Evolutionary conservation across 2,888 invertebrate species (phyloP).

Genomic region (Caenorhabditis sinica): DNA sequence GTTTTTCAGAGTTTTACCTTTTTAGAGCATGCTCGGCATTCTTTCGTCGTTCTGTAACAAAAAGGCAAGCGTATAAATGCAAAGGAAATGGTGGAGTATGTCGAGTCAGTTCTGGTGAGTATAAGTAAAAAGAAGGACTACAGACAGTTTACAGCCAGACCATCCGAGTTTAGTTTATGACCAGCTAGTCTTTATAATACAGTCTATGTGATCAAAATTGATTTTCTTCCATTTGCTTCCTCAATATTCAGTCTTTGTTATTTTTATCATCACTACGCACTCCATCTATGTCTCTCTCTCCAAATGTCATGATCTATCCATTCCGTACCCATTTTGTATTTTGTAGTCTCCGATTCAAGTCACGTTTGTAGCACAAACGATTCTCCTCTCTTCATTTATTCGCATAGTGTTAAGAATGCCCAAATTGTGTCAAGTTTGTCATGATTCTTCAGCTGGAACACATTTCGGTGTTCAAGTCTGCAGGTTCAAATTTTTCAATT

Average conservation of each 20-base stretch:
- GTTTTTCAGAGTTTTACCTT: too few species aligned
- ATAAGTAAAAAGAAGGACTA: too few species aligned
- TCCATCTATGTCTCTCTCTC: conserved; percentile 2
- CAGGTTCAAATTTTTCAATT: conserved; percentile 11
- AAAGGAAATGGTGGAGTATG: conserved; percentile 70
- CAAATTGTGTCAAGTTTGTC: conserved; percentile 38
- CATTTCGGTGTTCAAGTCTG: conserved; percentile 58
- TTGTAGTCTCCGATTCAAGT: conserved; percentile 33
- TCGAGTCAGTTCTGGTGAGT: conserved; percentile 70
- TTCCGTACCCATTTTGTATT: conserved; percentile 19
- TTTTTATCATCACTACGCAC: conserved; percentile 11
- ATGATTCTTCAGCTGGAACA: conserved; percentile 22
- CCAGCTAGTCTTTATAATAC: too few species aligned
- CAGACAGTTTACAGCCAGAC: too few species aligned
- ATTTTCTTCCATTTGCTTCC: too few species aligned
- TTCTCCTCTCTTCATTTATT: background rate
- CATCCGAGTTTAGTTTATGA: too few species aligned
- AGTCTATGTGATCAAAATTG: too few species aligned
- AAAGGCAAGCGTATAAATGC: conserved; percentile 77
- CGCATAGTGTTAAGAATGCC: conserved; percentile 5
- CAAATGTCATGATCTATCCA: background rate
- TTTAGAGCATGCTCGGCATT: conserved; percentile 80
- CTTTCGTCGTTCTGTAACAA: conserved; percentile 77
- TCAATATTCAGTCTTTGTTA: too few species aligned
- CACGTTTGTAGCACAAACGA: conserved; percentile 1